Evolutionary conservation across 2,113 vertebrate species (phyloP), one percentile per base, ranked within the genome.

Genomic region (Pitta sordida): DNA sequence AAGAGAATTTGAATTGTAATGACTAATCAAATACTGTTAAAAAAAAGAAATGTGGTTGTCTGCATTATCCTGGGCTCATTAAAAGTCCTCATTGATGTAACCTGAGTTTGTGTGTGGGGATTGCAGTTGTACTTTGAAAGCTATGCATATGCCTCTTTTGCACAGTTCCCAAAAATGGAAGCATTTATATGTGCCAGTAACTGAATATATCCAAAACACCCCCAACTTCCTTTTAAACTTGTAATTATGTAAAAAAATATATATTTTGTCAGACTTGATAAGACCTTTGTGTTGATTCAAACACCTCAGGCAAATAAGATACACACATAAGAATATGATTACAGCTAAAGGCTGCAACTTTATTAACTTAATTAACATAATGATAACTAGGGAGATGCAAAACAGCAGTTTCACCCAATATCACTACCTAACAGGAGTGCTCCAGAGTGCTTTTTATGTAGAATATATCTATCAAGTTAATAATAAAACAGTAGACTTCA

Each of bases 331-430:
- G 51, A 87, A 85, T 92, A 85, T 13, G 32, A 87, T 91, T 91
- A 81, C 62, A 70, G 55, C 86, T 77, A 46, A 51, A 64, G 63
- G 80, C 85, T 80, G 43, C 52, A 95, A 91, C 7, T 86, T 96
- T 94, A 92, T 96, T 92, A 91, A 73, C 46, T 59, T 84, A 85
- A 95, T 97, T 96, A 95, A 77, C 94, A 91, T 97, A 89, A 83
- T 26, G 74, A 80, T 85, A 94, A 86, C 76, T 70, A 51, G 29
- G 20, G 74, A 94, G 18, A 92, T 86, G 67, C 68, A 90, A 93
- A 96, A n/a, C 41, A 92, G 52, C 34, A 77, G 53, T 78, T 95
- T 86, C 62, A 79, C 63, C 64, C 56, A 92, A 37, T 88, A 93
- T 91, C 83, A 76, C 69, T 77, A 19, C 51, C 39, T 69, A 88